Evolutionary conservation across 2,113 vertebrate species (phyloP).

Genomic region (Tringa solitaria): DNA sequence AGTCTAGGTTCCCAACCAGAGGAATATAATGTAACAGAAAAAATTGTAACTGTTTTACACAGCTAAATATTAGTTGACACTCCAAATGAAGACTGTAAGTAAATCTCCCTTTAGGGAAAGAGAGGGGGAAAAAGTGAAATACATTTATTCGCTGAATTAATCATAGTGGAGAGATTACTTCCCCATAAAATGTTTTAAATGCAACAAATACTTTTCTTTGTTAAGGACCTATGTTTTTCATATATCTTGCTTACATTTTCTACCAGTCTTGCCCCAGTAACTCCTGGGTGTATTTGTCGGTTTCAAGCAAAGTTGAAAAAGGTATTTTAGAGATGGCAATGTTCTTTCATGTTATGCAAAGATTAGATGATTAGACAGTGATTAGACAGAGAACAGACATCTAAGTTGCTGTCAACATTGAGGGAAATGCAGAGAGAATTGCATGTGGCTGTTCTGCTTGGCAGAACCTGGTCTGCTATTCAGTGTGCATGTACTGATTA

Average conservation of each 20-base stretch:
- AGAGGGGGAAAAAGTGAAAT: not conserved
- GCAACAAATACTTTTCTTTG: not conserved
- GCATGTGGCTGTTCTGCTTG: not conserved
- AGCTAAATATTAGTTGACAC: not conserved
- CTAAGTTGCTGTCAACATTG: not conserved
- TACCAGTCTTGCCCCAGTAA: not conserved
- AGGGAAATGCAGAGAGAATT: not conserved
- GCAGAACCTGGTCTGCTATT: not conserved
- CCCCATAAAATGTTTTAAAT: not conserved
- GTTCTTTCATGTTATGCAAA: not conserved
- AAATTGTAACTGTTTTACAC: not conserved
- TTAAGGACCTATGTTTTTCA: not conserved
- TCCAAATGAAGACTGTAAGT: not conserved
- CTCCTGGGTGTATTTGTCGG: not conserved
- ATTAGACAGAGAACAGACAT: not conserved
- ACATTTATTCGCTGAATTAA: not conserved
- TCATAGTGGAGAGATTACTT: not conserved
- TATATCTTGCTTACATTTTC: not conserved
- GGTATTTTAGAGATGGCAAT: not conserved
- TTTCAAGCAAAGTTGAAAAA: not conserved
- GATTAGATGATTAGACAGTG: no score
- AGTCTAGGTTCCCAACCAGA: not conserved
- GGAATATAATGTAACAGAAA: not conserved
- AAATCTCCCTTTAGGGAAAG: not conserved
- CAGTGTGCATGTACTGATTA: not conserved